phyloP scores from a whole-genome alignment of 2,888 invertebrate genomes.

The Cinara cedri region DNA sequence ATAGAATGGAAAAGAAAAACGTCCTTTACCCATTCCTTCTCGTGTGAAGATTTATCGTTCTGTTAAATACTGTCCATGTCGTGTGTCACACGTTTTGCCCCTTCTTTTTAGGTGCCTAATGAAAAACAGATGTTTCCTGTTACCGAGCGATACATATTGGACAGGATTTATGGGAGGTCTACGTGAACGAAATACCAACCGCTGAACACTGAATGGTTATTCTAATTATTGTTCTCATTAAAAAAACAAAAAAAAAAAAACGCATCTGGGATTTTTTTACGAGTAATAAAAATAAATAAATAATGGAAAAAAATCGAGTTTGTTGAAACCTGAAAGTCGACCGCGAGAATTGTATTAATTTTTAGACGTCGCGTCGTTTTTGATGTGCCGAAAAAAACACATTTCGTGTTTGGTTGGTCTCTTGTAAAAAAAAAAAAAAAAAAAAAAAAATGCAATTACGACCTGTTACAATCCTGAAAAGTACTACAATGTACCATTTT shows the following conservation, averaged over 20 bases:
- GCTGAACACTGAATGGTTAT: not conserved
- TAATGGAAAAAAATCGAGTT: too few relatives aligned
- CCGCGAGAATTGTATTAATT: too few relatives aligned
- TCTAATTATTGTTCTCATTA: slow-evolving; percentile 13
- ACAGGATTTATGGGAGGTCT: slow-evolving; percentile 17
- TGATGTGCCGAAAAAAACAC: too few relatives aligned
- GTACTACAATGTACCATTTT: too few relatives aligned
- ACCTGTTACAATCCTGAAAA: too few relatives aligned
- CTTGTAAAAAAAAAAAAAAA: too few relatives aligned
- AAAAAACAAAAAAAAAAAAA: not conserved
- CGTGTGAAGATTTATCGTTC: slow-evolving; percentile 45
- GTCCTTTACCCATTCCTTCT: slow-evolving; percentile 48
- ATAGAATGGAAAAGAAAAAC: not conserved
- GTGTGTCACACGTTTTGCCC: slow-evolving; percentile 15
- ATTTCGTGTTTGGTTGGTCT: too few relatives aligned
- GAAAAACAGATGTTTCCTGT: slow-evolving; percentile 55
- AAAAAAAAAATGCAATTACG: too few relatives aligned
- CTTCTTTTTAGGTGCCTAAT: slow-evolving; percentile 19
- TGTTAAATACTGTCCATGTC: slow-evolving; percentile 47
- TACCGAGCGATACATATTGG: not conserved
- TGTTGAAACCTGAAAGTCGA: too few relatives aligned
- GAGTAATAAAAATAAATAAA: not conserved
- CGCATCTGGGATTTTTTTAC: too few relatives aligned
- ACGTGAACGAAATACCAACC: slow-evolving; percentile 2
- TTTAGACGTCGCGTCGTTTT: too few relatives aligned